Base-by-base conservation (phyloP, 1,140 invertebrate genomes). In the Chymomyza costata region DNA sequence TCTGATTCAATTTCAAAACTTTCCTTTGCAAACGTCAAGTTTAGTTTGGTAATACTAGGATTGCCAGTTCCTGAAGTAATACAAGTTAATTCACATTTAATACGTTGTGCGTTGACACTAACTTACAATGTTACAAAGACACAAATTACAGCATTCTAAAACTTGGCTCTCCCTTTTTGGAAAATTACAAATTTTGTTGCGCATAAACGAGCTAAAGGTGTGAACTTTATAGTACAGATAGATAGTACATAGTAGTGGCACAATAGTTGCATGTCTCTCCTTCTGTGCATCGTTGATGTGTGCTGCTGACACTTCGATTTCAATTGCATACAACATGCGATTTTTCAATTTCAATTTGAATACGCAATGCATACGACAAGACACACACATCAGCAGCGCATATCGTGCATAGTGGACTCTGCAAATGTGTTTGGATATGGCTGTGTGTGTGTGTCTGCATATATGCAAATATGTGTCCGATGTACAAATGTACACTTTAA, bases 281-380 rank as follows among this genome's bases (percentile, higher is more conserved):
- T 60, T n/a, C n/a, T n/a, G n/a, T n/a, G n/a, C n/a, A n/a, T n/a
- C n/a, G 68, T 60, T 70, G 61, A 60, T 71, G 67, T 73, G 44
- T 73, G 68, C 35, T 74, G 69, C 58, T 76, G 70, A 74, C 70
- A 74, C 70, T 76, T 76, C 70, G 70, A 74, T 76, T 74, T 74
- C 70, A 76, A 74, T 74, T 74, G 70, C 70, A 74, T 74, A 63
- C 70, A 76, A 69, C 69, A 76, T 74, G 70, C 70, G 65, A 74
- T 74, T 74, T 74, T 74, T 74, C 70, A 74, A 76, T 74, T 74
- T 76, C 55, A 74, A 74, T 74, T 74, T 74, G 70, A 74, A 74
- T 74, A 78, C 65, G 61, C 70, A 74, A 69, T 64, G 46, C 68
- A 48, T 16, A 47, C 43, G 34, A 41, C 48, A 15, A 19, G n/a